phyloP scores from a whole-genome alignment of 2,797 vertebrate species.

The Coregonus suidteri region DNA sequence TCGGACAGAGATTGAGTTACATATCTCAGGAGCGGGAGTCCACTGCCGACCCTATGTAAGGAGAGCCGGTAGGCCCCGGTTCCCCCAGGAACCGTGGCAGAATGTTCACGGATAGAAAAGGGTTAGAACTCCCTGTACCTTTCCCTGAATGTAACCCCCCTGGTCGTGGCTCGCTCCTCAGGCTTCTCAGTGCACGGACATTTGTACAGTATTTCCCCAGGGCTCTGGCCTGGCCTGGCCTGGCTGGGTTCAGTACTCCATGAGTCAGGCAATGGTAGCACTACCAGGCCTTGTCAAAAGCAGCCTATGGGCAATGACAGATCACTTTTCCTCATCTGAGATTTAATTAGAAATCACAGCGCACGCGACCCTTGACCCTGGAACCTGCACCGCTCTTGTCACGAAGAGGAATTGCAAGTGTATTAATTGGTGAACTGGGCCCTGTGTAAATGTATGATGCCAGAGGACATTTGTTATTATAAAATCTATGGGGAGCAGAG shows the following conservation, averaged over 20 bases:
- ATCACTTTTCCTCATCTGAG: conserved; percentile 65
- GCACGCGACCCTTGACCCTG: conserved; percentile 66
- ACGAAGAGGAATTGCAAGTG: conserved; percentile 42
- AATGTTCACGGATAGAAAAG: conserved; percentile 22
- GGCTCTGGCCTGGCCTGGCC: not conserved
- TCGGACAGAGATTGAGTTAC: conserved; percentile 45
- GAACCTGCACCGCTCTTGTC: conserved; percentile 27
- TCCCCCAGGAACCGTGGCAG: conserved; percentile 53
- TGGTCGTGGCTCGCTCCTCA: conserved; percentile 7
- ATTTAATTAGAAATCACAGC: conserved; percentile 72
- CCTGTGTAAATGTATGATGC: conserved; percentile 41
- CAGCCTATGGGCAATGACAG: conserved; percentile 58
- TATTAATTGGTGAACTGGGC: conserved; percentile 50
- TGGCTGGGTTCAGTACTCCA: conserved; percentile 31
- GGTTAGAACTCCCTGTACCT: conserved; percentile 26
- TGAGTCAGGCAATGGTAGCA: conserved; percentile 44
- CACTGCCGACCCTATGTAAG: conserved; percentile 45
- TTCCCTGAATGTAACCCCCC: not conserved
- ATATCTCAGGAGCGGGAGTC: conserved; percentile 43
- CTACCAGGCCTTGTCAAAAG: conserved; percentile 55
- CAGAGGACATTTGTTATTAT: conserved; percentile 29
- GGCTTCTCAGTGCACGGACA: conserved; percentile 52
- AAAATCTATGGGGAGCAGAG: conserved; percentile 24
- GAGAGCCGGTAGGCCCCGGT: conserved; percentile 45
- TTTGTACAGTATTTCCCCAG: conserved; percentile 61